Conservation (phyloP, 53 echinoderm and acorn worm genomes). For the Henricia sp. region DNA sequence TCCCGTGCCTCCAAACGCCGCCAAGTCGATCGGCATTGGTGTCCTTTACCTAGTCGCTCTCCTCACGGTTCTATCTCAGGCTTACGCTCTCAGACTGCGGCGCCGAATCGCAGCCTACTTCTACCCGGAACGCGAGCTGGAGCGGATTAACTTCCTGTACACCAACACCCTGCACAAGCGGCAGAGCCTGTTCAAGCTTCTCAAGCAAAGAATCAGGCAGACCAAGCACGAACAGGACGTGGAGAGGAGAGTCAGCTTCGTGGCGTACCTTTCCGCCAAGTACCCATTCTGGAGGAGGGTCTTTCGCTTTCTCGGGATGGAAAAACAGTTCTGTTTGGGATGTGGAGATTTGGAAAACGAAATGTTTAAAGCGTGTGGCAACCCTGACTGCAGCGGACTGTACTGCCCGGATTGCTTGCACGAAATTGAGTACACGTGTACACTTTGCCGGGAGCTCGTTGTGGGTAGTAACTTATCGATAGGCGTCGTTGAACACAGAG, state of each 20-base stretch:
- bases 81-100: conserved; percentile 82
- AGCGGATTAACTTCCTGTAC: conserved; percentile 83
- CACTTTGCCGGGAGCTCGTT: conserved; percentile 62
- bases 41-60: conserved; percentile 77
- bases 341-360: conserved; percentile 73
- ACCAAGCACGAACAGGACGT: conserved; percentile 75
- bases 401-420: conserved; percentile 67
- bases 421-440: conserved; percentile 56
- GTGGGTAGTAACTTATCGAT: conserved; percentile 36
- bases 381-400: conserved; percentile 47
- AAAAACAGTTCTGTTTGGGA: conserved; percentile 73
- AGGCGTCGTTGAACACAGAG: conserved; percentile 43
- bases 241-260: conserved; percentile 70
- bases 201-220: conserved; percentile 69
- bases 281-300: conserved; percentile 73
- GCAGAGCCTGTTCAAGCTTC: conserved; percentile 69
- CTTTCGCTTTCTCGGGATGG: conserved; percentile 62
- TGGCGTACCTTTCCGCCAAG: conserved; percentile 65
- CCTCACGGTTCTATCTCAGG: conserved; percentile 81
- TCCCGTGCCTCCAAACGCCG: conserved; percentile 62
- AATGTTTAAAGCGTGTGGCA: conserved; percentile 66
- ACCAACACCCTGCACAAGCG: conserved; percentile 81
- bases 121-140: conserved; percentile 87
- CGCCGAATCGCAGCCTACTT: conserved; percentile 83
- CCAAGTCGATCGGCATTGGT: conserved; percentile 68